These are phyloP conservation scores for Heliconius nattereri DNA, from an alignment of 1,140 invertebrate genomes.

Conservation along the genomic window DNA sequence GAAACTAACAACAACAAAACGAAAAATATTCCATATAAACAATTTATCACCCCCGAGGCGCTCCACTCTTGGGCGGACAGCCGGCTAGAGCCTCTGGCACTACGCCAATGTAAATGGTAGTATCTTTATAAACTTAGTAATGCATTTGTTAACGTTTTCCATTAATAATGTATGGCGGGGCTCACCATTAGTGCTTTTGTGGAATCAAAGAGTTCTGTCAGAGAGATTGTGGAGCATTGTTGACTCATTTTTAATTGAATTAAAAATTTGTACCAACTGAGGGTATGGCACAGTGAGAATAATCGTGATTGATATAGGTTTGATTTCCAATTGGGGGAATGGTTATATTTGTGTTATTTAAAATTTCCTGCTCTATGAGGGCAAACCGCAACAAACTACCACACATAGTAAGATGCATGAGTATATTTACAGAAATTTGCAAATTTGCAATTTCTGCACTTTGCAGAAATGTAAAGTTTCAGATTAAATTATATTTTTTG, in stretches of 20 bases:
- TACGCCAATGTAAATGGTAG: conserved; percentile 65
- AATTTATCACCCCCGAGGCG: conserved; percentile 11
- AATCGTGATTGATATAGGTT: not conserved
- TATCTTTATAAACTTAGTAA: conserved; percentile 52
- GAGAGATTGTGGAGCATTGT: not conserved
- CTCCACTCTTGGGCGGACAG: conserved; percentile 35
- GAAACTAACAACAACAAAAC: not conserved
- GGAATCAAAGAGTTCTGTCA: conserved; percentile 1
- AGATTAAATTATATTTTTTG: no score
- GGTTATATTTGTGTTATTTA: no score
- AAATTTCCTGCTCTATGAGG: no score
- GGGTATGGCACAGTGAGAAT: no score
- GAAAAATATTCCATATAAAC: not conserved
- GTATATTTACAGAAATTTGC: no score
- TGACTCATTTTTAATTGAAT: not conserved
- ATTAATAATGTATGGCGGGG: conserved; percentile 64
- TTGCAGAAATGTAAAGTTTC: no score
- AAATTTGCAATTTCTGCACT: no score
- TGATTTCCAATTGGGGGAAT: no score
- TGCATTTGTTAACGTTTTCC: conserved; percentile 49
- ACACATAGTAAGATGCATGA: no score
- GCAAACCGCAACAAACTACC: no score
- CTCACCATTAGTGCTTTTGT: conserved; percentile 18
- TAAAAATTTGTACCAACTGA: not conserved
- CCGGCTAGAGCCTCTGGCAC: conserved; percentile 51